These are phyloP conservation scores for Neolamprologus toae DNA, from an alignment of 2,113 vertebrate species.

Conservation along the genomic window DNA sequence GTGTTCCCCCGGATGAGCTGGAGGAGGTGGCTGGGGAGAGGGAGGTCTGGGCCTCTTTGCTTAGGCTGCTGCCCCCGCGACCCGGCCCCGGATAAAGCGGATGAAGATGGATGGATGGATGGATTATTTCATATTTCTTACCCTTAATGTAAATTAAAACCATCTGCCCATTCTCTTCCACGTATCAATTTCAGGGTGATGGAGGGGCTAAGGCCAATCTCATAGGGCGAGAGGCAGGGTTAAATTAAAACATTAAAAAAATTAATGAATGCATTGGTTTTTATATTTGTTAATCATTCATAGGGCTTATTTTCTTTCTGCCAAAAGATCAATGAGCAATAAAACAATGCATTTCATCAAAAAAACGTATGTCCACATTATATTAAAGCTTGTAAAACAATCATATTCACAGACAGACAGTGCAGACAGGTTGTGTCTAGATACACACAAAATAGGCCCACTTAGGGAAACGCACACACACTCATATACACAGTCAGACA, in stretches of 20 bases:
- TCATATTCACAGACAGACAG: not conserved
- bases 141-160: not conserved
- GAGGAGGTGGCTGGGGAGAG: no score
- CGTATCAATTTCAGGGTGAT: not conserved
- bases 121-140: not conserved
- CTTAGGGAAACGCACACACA: not conserved
- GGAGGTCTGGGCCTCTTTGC: no score
- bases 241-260: not conserved
- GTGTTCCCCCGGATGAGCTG: no score
- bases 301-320: not conserved
- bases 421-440: not conserved
- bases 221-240: not conserved
- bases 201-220: not conserved
- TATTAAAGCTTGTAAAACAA: not conserved
- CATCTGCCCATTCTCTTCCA: not conserved
- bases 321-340: not conserved
- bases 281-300: not conserved
- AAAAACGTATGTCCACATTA: not conserved
- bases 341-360: not conserved
- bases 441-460: not conserved
- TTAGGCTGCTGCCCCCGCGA: no score
- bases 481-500: constrained; percentile 12
- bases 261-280: not conserved
- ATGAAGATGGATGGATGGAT: no score
- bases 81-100: no score